These are phyloP conservation scores for Diploscapter pachys DNA, from an alignment of 1,140 invertebrate species.

Conservation along the genomic window DNA sequence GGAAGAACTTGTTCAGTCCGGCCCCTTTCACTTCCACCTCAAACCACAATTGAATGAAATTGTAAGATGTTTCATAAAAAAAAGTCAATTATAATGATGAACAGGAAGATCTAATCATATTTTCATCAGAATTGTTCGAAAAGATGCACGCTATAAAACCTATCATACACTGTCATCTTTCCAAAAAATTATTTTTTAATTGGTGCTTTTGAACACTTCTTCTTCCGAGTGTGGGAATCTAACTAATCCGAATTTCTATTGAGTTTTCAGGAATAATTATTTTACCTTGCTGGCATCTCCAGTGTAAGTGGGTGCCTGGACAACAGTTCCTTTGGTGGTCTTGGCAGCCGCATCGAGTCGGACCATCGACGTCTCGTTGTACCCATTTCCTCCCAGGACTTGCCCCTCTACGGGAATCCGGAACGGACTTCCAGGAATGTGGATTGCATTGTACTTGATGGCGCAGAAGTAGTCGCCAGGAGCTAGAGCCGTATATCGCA, in stretches of 20 bases:
- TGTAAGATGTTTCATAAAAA: too few species aligned
- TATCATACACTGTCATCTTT: too few species aligned
- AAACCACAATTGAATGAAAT: conserved; percentile 1
- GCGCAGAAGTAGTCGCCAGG: conserved; percentile 86
- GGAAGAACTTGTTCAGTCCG: conserved; percentile 87
- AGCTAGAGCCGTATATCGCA: conserved; percentile 87
- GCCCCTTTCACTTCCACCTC: conserved; percentile 72
- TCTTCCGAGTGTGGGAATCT: too few species aligned
- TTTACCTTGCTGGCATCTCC: conserved; percentile 82
- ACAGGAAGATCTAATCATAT: too few species aligned
- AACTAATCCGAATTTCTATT: too few species aligned
- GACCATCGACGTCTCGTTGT: conserved; percentile 83
- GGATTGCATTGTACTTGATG: conserved; percentile 69
- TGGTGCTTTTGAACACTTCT: too few species aligned
- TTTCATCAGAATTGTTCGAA: too few species aligned
- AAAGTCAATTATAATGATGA: too few species aligned
- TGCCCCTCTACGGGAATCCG: conserved; percentile 67
- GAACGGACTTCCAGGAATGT: conserved; percentile 89
- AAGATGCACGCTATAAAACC: too few species aligned
- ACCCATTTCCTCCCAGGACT: conserved; percentile 73
- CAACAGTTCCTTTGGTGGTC: conserved; percentile 64
- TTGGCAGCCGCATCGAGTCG: conserved; percentile 90
- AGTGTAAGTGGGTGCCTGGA: conserved; percentile 75
- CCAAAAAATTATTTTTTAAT: too few species aligned
- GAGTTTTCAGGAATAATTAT: background rate